Percentiles rank a stretch among this genome's conserved stretches.
phyloP scores from a whole-genome alignment of 2,888 invertebrate genomes.

The Campopleginae sp. region DNA sequence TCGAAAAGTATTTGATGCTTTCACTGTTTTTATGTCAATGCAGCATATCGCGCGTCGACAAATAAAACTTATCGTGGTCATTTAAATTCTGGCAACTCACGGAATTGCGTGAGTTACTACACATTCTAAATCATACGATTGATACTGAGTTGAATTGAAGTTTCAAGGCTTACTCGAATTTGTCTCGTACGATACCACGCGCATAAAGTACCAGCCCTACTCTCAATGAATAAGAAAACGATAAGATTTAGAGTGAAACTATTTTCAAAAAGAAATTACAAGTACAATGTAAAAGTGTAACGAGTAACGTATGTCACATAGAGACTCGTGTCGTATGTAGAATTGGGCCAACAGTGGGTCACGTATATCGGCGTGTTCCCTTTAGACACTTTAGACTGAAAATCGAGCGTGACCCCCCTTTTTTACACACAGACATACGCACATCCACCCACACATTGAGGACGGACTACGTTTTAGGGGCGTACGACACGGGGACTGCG shows the following conservation, averaged over 20 bases:
- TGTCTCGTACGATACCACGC: background rate
- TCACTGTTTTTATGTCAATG: too few species aligned
- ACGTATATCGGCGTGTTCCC: slow-evolving; percentile 64
- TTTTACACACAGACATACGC: slow-evolving; percentile 1
- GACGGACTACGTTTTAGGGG: slow-evolving; percentile 18
- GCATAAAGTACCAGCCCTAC: slow-evolving; percentile 4
- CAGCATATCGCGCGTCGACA: too few species aligned
- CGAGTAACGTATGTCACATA: slow-evolving; percentile 36
- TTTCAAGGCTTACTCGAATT: too few species aligned
- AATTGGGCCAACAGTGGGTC: slow-evolving; percentile 64
- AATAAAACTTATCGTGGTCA: too few species aligned
- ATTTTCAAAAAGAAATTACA: slow-evolving; percentile 24
- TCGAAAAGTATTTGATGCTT: too few species aligned
- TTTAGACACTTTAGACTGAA: slow-evolving; percentile 66
- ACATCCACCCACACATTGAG: background rate
- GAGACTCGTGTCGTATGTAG: slow-evolving; percentile 14
- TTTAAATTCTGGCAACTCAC: too few species aligned
- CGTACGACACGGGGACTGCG: slow-evolving; percentile 48
- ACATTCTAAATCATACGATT: too few species aligned
- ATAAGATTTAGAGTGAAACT: slow-evolving; percentile 46
- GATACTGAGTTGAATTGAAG: too few species aligned
- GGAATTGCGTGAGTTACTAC: too few species aligned
- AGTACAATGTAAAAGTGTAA: slow-evolving; percentile 52
- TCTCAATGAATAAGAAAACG: slow-evolving; percentile 19
- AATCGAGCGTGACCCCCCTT: slow-evolving; percentile 67